These are phyloP conservation scores for Notothenia rossii DNA, from an alignment of 2,113 vertebrate species.

Conservation along the genomic window DNA sequence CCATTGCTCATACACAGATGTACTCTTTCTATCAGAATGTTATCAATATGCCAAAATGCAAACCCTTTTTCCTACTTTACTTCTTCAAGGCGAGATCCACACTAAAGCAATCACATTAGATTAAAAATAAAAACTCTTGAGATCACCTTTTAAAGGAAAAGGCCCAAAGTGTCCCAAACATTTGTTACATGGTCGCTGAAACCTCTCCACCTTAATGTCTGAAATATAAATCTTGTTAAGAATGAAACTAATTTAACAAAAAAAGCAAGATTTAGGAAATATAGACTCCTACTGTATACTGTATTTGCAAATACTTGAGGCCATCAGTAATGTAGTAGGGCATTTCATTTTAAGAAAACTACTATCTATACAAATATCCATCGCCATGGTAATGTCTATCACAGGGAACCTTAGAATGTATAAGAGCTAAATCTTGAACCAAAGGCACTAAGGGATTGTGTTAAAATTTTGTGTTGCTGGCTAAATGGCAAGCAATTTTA, in stretches of 20 bases:
- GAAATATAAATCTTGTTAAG: neutral
- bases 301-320: slow-evolving; percentile 6
- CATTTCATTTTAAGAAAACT: slow-evolving; percentile 14
- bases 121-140: neutral
- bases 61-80: neutral
- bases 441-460: neutral
- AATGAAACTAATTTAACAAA: neutral
- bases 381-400: slow-evolving; percentile 49
- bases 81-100: neutral
- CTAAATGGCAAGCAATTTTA: slow-evolving; percentile 29
- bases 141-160: neutral
- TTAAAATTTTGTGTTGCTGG: neutral
- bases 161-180: too few relatives aligned
- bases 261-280: slow-evolving; percentile 6
- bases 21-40: neutral
- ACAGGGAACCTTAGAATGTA: slow-evolving; percentile 26
- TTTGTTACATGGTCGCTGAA: too few relatives aligned
- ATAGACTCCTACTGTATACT: neutral
- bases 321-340: slow-evolving; percentile 5
- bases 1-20: neutral
- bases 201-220: neutral
- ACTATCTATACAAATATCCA: slow-evolving; percentile 18
- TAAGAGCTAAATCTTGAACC: slow-evolving; percentile 32
- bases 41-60: neutral
- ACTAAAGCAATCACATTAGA: neutral